Evolutionary conservation across 64 coral and sea anemone genomes (phyloP).

Genomic region (Montipora sp.): DNA sequence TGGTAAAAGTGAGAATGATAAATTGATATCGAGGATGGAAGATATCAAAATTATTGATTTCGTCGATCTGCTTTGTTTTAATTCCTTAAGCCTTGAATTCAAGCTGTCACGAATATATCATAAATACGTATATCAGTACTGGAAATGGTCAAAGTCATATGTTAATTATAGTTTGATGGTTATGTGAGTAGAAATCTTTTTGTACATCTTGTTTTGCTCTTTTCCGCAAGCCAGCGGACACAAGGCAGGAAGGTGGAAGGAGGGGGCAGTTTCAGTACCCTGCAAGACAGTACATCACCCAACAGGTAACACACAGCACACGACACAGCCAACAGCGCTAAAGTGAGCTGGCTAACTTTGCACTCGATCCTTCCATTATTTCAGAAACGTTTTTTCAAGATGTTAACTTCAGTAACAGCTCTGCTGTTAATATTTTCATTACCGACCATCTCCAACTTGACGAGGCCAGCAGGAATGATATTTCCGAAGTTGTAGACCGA

Average conservation of each 20-base stretch:
- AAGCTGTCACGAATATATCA: neutral
- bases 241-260: no score
- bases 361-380: neutral
- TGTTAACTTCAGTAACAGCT: neutral
- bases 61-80: neutral
- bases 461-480: neutral
- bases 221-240: neutral
- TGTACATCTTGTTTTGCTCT: neutral
- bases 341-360: neutral
- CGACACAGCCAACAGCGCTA: neutral
- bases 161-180: neutral
- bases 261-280: neutral
- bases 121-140: neutral
- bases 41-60: no score
- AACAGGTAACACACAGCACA: neutral
- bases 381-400: neutral
- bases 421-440: neutral
- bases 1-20: no score
- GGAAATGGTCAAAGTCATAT: neutral
- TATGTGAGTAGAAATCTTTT: neutral
- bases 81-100: neutral
- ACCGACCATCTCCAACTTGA: neutral
- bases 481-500: neutral
- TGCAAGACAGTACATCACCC: neutral
- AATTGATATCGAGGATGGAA: no score